These are phyloP conservation scores for Holotrichia oblita DNA, from an alignment of 1,140 invertebrate species.

Conservation along the genomic window DNA sequence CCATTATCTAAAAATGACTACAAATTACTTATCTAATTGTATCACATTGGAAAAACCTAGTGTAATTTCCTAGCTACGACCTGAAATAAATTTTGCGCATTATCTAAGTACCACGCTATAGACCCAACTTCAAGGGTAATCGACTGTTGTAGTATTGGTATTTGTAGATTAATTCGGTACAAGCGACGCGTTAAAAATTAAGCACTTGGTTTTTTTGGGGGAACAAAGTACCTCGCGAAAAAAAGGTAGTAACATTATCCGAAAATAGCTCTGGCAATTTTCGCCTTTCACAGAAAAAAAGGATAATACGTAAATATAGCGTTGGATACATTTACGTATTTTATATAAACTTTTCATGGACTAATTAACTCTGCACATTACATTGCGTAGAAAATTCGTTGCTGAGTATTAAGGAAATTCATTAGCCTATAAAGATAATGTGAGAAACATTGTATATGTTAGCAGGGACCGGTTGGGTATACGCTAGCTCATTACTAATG, in stretches of 20 bases:
- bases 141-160: background rate
- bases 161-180: background rate
- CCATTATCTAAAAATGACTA: no score
- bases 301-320: no score
- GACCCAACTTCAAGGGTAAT: background rate
- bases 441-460: no score
- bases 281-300: background rate
- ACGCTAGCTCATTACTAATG: no score
- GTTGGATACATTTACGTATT: no score
- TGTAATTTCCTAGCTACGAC: background rate
- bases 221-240: background rate
- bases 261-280: background rate
- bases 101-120: background rate
- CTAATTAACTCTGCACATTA: no score
- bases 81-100: background rate
- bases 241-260: background rate
- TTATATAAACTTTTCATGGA: no score
- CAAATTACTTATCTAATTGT: no score
- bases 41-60: background rate
- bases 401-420: no score
- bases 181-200: conserved; percentile 17
- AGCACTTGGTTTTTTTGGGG: background rate
- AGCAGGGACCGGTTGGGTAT: no score
- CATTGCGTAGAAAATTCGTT: no score
- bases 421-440: no score